Conservation (phyloP, 2,888 invertebrate genomes). For the Phasia obesa region DNA sequence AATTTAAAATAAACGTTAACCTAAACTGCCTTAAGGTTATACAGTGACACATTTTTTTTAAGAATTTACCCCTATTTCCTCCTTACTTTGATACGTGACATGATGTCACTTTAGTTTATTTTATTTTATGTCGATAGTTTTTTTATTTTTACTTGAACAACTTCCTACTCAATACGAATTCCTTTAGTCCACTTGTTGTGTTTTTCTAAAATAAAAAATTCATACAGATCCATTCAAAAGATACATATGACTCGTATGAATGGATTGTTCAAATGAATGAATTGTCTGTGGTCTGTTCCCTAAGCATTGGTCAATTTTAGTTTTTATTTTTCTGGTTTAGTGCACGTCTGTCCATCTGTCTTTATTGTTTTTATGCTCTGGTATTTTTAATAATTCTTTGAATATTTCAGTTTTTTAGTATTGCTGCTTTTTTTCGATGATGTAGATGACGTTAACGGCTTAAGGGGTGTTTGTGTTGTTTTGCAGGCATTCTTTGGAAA, state of each 20-base stretch:
- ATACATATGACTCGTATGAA: conserved; percentile 6
- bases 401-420: conserved; percentile 26
- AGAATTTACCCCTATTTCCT: too few species aligned
- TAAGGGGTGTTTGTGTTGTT: conserved; percentile 62
- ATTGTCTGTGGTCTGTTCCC: background rate
- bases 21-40: too few species aligned
- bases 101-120: background rate
- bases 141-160: conserved; percentile 57
- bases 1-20: too few species aligned
- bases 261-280: background rate
- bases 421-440: conserved; percentile 27
- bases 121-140: conserved; percentile 17
- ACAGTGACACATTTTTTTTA: too few species aligned
- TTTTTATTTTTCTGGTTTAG: conserved; percentile 21
- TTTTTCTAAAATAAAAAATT: conserved; percentile 31
- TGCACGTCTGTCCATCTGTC: conserved; percentile 3
- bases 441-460: conserved; percentile 37
- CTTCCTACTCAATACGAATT: conserved; percentile 60
- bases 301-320: conserved; percentile 7
- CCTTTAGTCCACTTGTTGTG: conserved; percentile 58
- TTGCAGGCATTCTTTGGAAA: conserved; percentile 40
- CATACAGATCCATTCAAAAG: conserved; percentile 34
- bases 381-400: conserved; percentile 52
- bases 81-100: background rate
- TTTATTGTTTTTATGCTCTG: conserved; percentile 26